These are phyloP conservation scores for Chondrilla cf. caribensis DNA, from an alignment of 37 sponge, comb jelly and placozoan species.

Conservation along the genomic window DNA sequence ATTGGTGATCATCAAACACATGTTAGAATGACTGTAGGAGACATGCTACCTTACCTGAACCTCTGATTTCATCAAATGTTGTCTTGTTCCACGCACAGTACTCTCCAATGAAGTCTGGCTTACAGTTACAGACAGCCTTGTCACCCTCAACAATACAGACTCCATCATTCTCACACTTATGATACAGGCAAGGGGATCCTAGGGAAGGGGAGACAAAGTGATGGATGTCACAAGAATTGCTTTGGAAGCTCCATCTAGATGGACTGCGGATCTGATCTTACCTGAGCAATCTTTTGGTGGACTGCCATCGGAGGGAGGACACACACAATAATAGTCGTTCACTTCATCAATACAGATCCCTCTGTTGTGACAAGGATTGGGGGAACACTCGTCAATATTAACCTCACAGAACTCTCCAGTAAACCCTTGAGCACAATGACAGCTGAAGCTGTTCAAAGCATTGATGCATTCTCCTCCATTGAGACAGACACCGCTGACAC, in stretches of 20 bases:
- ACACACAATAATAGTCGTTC: neutral
- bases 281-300: slow-evolving; percentile 2
- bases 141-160: neutral
- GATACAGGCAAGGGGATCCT: neutral
- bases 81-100: slow-evolving; percentile 10
- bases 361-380: slow-evolving; percentile 36
- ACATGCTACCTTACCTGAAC: too few relatives aligned
- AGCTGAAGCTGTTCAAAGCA: slow-evolving; percentile 8
- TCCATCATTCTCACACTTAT: slow-evolving; percentile 14
- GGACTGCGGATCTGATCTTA: neutral
- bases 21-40: too few relatives aligned
- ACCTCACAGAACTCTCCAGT: slow-evolving; percentile 12
- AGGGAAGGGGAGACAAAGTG: neutral
- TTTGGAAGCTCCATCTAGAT: too few relatives aligned
- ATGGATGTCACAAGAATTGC: neutral
- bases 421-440: slow-evolving; percentile 27
- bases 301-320: neutral
- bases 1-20: too few relatives aligned
- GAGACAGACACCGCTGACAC: slow-evolving; percentile 26
- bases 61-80: neutral
- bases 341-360: neutral
- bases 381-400: slow-evolving; percentile 29
- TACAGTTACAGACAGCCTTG: neutral
- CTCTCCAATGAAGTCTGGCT: slow-evolving; percentile 20
- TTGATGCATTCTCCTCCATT: slow-evolving; percentile 20